phyloP scores from a whole-genome alignment of 1,140 invertebrate genomes.

The Cydia splendana region DNA sequence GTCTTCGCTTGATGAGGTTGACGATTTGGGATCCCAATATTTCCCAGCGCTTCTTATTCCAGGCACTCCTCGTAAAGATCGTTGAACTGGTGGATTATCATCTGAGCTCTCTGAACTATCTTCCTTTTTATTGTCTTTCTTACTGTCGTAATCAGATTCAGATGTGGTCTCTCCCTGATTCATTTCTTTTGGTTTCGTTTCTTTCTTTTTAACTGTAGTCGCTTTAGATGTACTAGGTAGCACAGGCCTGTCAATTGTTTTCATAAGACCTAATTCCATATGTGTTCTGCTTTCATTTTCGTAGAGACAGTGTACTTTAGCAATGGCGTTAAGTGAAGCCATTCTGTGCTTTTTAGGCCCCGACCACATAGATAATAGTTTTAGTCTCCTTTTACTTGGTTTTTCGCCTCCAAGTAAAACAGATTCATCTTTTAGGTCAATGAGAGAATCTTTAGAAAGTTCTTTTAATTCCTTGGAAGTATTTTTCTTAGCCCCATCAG shows the following conservation, averaged over 20 bases:
- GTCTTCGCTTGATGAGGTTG: constrained; percentile 80
- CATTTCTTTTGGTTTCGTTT: constrained; percentile 62
- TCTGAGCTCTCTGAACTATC: constrained; percentile 76
- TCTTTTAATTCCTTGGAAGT: constrained; percentile 74
- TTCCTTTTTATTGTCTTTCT: constrained; percentile 65
- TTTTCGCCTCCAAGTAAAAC: constrained; percentile 65
- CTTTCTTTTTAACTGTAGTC: constrained; percentile 64
- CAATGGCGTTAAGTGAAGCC: constrained; percentile 92
- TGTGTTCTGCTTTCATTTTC: constrained; percentile 91
- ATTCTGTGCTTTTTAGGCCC: constrained; percentile 90
- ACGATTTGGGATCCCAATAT: constrained; percentile 89
- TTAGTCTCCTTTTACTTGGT: constrained; percentile 70
- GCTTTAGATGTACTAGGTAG: constrained; percentile 66
- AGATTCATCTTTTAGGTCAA: constrained; percentile 69
- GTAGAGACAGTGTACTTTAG: constrained; percentile 95
- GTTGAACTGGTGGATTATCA: constrained; percentile 71
- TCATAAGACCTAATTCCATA: constrained; percentile 81
- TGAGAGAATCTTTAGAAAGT: constrained; percentile 71
- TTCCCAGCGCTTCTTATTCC: constrained; percentile 88
- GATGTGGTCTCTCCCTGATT: constrained; percentile 73
- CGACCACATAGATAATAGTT: constrained; percentile 76
- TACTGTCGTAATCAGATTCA: constrained; percentile 77
- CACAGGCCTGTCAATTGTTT: constrained; percentile 66
- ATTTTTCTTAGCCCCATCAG: constrained; percentile 61
- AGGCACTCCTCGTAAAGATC: constrained; percentile 85